Base-by-base conservation (phyloP, 2,113 vertebrate genomes). In the Fulica atra region DNA sequence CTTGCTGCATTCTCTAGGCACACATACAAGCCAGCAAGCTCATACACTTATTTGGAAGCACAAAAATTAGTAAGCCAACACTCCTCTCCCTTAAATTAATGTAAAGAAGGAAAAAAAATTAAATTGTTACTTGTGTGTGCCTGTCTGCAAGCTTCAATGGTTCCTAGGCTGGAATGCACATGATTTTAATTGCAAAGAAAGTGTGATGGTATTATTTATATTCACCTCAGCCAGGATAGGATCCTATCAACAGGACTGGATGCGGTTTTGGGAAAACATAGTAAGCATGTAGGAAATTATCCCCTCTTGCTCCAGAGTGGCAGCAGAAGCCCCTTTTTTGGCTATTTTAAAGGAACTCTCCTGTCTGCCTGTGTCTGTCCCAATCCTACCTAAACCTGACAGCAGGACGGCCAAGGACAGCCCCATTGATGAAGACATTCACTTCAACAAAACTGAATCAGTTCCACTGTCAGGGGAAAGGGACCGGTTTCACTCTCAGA, bases 401-500 rank as follows among this genome's bases (percentile, higher is more conserved):
- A 50, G 40, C n/a, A 23, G 17, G 4, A 40, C 4, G 8, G 19
- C 11, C 38, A 64, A 60, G 35, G 14, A 35, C 8, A 57, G 56
- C 56, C 31, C 25, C 0, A 4, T 1, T 71, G 56, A 93, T 86
- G 74, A 92, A 96, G 94, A 84, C 35, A 33, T 93, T 88, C 15
- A 23, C 21, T 64, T 56, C n/a, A 86, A 53, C 76, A 81, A 21
- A 68, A 88, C 56, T 33, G 61, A 88, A 94, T 95, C 90, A 7
- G 53, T 92, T 96, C 94, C 76, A 60, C 57, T 65, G 57, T 44
- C 80, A 72, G 40, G 89, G 61, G 64, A 92, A 96, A 76, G 7
- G 70, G 57, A 78, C 64, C 0, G 0, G 56, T 59, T 84, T 93
- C 7, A 8, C 56, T 42, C 89, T 64, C 72, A 46, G 95, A 90